A percentile compares a stretch with the other conserved stretches of the same genome.
These are phyloP conservation scores for Neopipo cinnamomea DNA, from an alignment of 2,113 vertebrate species.

Conservation along the genomic window DNA sequence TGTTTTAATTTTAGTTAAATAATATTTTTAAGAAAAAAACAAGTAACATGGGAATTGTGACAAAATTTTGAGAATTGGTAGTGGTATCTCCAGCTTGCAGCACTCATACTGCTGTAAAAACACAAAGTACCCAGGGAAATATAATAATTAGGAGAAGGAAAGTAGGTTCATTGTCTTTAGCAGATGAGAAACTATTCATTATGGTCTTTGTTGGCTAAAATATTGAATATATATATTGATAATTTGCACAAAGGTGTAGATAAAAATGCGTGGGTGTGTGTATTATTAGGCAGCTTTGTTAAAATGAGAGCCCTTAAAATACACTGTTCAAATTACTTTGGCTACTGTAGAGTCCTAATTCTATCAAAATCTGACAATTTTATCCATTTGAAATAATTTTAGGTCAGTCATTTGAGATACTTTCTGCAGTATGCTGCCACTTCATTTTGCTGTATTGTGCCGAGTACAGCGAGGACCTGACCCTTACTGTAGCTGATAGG, in stretches of 20 bases:
- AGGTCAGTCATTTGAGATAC: neutral
- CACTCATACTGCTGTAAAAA: constrained; percentile 6
- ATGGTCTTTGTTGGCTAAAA: neutral
- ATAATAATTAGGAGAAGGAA: neutral
- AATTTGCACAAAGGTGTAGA: neutral
- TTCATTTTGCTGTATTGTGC: neutral
- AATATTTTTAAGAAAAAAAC: neutral
- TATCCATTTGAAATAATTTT: neutral
- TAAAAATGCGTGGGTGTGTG: neutral
- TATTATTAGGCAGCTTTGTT: neutral
- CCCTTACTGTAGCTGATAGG: neutral
- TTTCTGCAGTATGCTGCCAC: neutral
- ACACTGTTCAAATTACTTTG: neutral
- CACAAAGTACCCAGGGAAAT: neutral
- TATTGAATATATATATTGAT: neutral
- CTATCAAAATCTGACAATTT: neutral
- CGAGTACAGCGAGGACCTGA: neutral
- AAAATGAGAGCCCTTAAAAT: neutral
- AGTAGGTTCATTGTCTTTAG: neutral
- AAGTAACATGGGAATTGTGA: neutral
- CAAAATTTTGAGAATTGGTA: neutral
- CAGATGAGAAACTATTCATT: neutral
- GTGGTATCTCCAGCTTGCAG: neutral
- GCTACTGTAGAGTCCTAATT: neutral
- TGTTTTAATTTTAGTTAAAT: neutral